A percentile compares a stretch with the other conserved stretches of the same genome.
Evolutionary conservation across 2,888 invertebrate species (phyloP).

Genomic region (Ephialtes manifestator): DNA sequence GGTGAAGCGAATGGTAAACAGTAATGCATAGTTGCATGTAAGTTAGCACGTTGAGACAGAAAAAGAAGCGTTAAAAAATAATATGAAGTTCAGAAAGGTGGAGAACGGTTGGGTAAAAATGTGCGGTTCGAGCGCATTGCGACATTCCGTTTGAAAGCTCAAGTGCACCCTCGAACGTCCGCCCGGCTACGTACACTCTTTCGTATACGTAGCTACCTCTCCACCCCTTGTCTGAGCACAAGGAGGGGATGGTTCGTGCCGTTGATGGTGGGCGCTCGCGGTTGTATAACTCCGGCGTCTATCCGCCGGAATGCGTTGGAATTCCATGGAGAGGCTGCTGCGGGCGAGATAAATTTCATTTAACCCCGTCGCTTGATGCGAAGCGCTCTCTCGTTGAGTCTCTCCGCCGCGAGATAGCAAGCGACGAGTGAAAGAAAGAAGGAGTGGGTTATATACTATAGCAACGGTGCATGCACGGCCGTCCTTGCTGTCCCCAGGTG

Average conservation of each 20-base stretch:
- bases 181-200: conserved; percentile 30
- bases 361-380: conserved; percentile 73
- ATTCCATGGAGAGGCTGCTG: conserved; percentile 78
- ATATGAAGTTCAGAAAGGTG: conserved; percentile 62
- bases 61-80: conserved; percentile 31
- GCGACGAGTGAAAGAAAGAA: conserved; percentile 43
- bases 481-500: conserved; percentile 53
- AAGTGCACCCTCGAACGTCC: conserved; percentile 56
- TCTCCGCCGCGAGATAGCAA: conserved; percentile 42
- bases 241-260: conserved; percentile 17
- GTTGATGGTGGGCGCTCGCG: conserved; percentile 27
- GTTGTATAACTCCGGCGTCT: conserved; percentile 71
- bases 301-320: conserved; percentile 76
- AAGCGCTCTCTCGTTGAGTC: conserved; percentile 52
- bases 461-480: conserved; percentile 22
- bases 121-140: conserved; percentile 73
- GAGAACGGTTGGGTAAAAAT: conserved; percentile 61
- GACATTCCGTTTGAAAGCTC: conserved; percentile 73
- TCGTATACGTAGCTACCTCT: conserved; percentile 34
- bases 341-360: conserved; percentile 81
- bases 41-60: not conserved
- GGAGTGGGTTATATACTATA: conserved; percentile 4
- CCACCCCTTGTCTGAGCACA: conserved; percentile 56
- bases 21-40: conserved; percentile 6
- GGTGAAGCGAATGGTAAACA: conserved; percentile 11